These are phyloP conservation scores for Sinella curviseta DNA, from an alignment of 1,140 invertebrate species.

Conservation along the genomic window DNA sequence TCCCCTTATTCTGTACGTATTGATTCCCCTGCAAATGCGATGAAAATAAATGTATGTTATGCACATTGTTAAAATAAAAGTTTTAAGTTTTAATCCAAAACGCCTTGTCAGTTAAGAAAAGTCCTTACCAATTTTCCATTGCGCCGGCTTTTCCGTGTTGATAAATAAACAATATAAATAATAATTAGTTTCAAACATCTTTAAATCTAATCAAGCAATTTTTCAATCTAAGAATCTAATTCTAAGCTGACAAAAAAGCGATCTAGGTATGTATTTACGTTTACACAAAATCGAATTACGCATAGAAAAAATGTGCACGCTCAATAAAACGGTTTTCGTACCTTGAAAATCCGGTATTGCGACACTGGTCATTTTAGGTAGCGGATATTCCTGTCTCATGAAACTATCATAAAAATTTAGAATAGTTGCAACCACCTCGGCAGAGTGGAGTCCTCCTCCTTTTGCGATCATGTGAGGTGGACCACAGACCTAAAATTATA, in stretches of 20 bases:
- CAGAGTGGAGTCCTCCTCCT: slow-evolving; percentile 83
- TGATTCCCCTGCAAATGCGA: slow-evolving; percentile 48
- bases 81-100: too few relatives aligned
- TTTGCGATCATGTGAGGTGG: slow-evolving; percentile 78
- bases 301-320: too few relatives aligned
- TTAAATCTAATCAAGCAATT: too few relatives aligned
- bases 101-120: too few relatives aligned
- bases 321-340: slow-evolving; percentile 35
- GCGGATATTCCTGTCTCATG: slow-evolving; percentile 88
- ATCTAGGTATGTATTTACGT: too few relatives aligned
- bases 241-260: too few relatives aligned
- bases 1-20: slow-evolving; percentile 54
- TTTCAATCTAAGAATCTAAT: too few relatives aligned
- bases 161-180: too few relatives aligned
- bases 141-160: slow-evolving; percentile 57
- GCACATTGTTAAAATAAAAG: too few relatives aligned
- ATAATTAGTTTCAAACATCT: too few relatives aligned
- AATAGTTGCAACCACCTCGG: slow-evolving; percentile 81
- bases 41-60: too few relatives aligned
- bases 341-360: slow-evolving; percentile 84
- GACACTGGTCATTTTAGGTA: slow-evolving; percentile 93
- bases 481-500: slow-evolving; percentile 58
- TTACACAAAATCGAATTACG: too few relatives aligned
- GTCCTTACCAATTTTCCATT: slow-evolving; percentile 57
- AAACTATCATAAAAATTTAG: slow-evolving; percentile 91